Evolutionary conservation across 2,888 invertebrate species (phyloP).

Genomic region (Odontocerum albicorne): DNA sequence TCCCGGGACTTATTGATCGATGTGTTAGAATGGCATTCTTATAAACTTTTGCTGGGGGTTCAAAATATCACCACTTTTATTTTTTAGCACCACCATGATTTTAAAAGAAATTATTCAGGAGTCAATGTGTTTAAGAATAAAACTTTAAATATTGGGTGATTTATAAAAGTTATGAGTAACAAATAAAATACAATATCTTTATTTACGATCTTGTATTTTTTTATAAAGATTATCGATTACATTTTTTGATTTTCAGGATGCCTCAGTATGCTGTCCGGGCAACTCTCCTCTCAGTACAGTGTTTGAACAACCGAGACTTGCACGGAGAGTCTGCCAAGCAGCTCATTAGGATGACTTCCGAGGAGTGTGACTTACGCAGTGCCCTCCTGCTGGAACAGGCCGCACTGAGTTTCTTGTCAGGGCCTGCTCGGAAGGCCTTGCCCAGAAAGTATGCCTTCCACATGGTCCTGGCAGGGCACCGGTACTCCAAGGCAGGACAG

Average conservation of each 20-base stretch:
- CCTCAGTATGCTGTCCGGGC: slow-evolving; percentile 92
- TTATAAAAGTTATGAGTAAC: background rate
- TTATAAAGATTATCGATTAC: no score
- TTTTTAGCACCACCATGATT: no score
- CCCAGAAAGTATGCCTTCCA: slow-evolving; percentile 94
- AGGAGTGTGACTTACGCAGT: slow-evolving; percentile 95
- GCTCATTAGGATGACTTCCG: slow-evolving; percentile 92
- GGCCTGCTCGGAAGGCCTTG: slow-evolving; percentile 67
- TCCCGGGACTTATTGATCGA: no score
- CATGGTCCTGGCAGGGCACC: slow-evolving; percentile 93
- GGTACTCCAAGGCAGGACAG: slow-evolving; percentile 92
- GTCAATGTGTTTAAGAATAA: no score
- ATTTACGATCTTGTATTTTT: background rate
- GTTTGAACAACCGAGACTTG: slow-evolving; percentile 74
- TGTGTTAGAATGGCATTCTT: no score
- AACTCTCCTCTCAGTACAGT: slow-evolving; percentile 86
- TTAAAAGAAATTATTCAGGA: no score
- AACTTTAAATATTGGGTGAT: background rate
- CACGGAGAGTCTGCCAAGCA: slow-evolving; percentile 94
- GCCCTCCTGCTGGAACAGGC: slow-evolving; percentile 95
- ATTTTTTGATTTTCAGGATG: slow-evolving; percentile 63
- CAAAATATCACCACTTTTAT: no score
- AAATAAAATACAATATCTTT: no score
- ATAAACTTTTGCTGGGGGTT: no score
- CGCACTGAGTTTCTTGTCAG: slow-evolving; percentile 82